Conservation (phyloP, 2,797 vertebrate genomes). For the Neosilurus hyrtlii region DNA sequence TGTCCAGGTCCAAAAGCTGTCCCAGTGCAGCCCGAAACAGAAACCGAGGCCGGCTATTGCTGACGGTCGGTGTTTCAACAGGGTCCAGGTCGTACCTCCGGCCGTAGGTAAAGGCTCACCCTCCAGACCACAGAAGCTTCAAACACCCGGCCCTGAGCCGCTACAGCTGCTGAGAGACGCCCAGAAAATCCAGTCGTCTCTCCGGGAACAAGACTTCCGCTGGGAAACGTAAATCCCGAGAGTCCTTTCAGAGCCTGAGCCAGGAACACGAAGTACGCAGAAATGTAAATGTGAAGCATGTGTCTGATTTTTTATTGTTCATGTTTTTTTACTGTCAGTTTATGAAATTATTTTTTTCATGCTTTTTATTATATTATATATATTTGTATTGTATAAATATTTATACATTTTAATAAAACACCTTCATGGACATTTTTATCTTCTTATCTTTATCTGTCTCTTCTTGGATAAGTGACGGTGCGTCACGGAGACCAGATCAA, state of each 20-base stretch:
- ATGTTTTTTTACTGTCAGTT: neutral
- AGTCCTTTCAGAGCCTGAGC: neutral
- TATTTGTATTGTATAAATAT: conserved; percentile 16
- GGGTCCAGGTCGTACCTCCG: conserved; percentile 57
- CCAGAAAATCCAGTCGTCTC: conserved; percentile 77
- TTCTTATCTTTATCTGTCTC: neutral
- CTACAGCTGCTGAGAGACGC: conserved; percentile 76
- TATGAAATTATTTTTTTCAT: neutral
- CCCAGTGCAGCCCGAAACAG: conserved; percentile 46
- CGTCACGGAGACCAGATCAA: neutral
- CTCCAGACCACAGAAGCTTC: conserved; percentile 62
- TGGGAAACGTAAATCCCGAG: conserved; percentile 76
- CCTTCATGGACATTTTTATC: neutral
- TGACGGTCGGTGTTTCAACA: conserved; percentile 27
- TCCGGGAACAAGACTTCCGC: conserved; percentile 77
- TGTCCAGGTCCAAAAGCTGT: conserved; percentile 75
- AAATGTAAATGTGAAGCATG: neutral
- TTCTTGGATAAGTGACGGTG: neutral
- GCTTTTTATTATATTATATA: neutral
- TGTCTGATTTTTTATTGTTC: neutral
- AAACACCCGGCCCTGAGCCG: conserved; percentile 56
- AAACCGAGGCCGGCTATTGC: conserved; percentile 58
- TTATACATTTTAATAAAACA: conserved; percentile 39
- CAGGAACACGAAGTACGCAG: neutral
- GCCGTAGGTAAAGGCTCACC: conserved; percentile 62